Evolutionary conservation across 2,888 invertebrate species (phyloP), one percentile per base, ranked within the genome.

Genomic region (Choreutis nemorana): DNA sequence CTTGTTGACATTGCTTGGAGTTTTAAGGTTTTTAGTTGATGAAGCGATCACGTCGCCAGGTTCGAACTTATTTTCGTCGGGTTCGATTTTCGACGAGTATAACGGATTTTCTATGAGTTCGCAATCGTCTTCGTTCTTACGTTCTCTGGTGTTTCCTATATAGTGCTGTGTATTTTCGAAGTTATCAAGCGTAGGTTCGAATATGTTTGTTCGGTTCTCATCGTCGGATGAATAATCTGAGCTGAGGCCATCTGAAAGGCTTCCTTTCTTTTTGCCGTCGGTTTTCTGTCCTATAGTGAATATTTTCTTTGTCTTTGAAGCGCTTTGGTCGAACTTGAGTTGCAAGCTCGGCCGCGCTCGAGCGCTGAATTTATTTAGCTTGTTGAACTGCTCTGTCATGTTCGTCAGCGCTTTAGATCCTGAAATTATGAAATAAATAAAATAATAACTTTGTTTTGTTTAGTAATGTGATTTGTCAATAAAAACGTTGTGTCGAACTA

Each of bases 351-450:
- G 55, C 34, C 84, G 63, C 44, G 84, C 46, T 64, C 84, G 61
- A 1, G 83, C 77, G 32, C 87, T 81, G 20, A 90, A 71, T 47
- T 87, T 87, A 55, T 90, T 90, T 21, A 94, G 63, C 59, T 91
- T 92, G 33, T 90, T 91, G 63, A 94, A 90, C 54, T 93, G 92
- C 40, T 91, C 92, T 0, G 90, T 86, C 80, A 94, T 88, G 56
- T 93, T 94, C 37, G 84, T 90, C 33, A 94, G 70, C 26, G 93
- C 94, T 75, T 92, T 92, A 5, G 90, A 87, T 49, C 92, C 92
- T 88, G 58, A 10, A 38, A 68, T 55, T 32, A 33, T 4, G 8
- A 24, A 24, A 12, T n/a, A n/a, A n/a, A n/a, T n/a, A n/a, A n/a
- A n/a, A n/a, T n/a, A n/a, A n/a, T n/a, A n/a, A n/a, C n/a, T n/a